Percentiles rank a stretch among this genome's conserved stretches.
Conservation (phyloP, 53 echinoderm and acorn worm genomes). For the Echinometra lucunter region DNA sequence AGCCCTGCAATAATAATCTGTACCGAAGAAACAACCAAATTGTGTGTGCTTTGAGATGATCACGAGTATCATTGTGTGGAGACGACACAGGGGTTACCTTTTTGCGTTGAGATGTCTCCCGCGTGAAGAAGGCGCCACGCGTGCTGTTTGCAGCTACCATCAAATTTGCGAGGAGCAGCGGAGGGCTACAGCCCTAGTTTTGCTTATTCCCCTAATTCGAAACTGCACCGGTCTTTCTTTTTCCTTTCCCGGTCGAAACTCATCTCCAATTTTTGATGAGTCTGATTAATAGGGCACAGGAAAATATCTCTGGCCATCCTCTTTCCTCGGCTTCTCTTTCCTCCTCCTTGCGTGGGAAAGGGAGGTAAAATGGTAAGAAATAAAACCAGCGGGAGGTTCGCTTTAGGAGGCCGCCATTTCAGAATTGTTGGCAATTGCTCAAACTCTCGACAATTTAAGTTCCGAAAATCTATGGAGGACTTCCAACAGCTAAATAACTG, state of each 20-base stretch:
- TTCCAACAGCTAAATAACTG: neutral
- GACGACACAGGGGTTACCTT: conserved; percentile 42
- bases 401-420: neutral
- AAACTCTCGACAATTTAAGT: neutral
- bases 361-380: neutral
- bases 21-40: conserved; percentile 29
- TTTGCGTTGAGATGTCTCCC: conserved; percentile 6
- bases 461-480: neutral
- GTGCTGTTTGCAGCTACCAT: neutral
- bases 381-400: neutral
- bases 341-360: neutral
- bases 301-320: conserved; percentile 38
- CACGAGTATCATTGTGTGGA: neutral
- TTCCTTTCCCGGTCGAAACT: neutral
- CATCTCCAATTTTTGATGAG: conserved; percentile 39
- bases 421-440: neutral
- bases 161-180: conserved; percentile 33
- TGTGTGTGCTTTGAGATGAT: neutral
- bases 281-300: conserved; percentile 70
- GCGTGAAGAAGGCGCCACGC: conserved; percentile 21
- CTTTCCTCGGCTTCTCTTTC: neutral
- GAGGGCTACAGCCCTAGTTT: conserved; percentile 58
- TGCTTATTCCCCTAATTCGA: conserved; percentile 64
- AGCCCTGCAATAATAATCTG: conserved; percentile 32
- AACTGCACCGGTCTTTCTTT: conserved; percentile 40